A percentile compares a stretch with the other conserved stretches of the same genome.
These are phyloP conservation scores for Bovichtus diacanthus DNA, from an alignment of 2,797 vertebrate species.

Conservation along the genomic window DNA sequence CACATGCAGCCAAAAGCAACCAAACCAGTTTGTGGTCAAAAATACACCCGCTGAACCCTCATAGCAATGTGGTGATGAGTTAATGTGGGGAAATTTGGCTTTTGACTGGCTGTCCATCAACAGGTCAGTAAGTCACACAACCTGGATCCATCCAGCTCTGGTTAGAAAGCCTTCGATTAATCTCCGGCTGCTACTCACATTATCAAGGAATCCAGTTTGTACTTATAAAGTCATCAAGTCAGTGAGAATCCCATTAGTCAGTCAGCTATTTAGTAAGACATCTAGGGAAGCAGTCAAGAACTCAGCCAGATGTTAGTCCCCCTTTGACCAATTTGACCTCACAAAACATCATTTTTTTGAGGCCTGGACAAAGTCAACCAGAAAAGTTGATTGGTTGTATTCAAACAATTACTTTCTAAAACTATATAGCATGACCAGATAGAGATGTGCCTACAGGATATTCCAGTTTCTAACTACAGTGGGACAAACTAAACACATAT, in stretches of 20 bases:
- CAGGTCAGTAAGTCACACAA: conserved; percentile 38
- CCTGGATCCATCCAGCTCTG: background rate
- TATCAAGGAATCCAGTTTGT: conserved; percentile 2
- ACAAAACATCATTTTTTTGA: too few relatives aligned
- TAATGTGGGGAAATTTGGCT: conserved; percentile 42
- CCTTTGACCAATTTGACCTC: background rate
- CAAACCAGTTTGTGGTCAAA: conserved; percentile 60
- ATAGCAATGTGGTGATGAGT: conserved; percentile 50
- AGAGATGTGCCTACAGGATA: background rate
- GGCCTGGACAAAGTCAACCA: background rate
- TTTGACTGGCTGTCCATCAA: conserved; percentile 36
- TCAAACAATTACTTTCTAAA: background rate
- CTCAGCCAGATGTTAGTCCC: background rate
- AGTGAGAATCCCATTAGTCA: conserved; percentile 17
- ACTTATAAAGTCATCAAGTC: conserved; percentile 23
- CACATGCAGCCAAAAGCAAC: conserved; percentile 55
- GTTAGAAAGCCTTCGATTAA: conserved; percentile 24
- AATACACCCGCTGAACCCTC: conserved; percentile 66
- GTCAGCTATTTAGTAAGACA: background rate
- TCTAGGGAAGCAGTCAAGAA: background rate
- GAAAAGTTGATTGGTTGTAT: background rate
- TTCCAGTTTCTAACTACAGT: background rate
- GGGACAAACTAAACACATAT: background rate
- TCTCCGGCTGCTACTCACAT: conserved; percentile 8
- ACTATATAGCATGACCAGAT: background rate